Evolutionary conservation across 2,888 invertebrate genomes (phyloP).

Genomic region (Drosophila birchii): DNA sequence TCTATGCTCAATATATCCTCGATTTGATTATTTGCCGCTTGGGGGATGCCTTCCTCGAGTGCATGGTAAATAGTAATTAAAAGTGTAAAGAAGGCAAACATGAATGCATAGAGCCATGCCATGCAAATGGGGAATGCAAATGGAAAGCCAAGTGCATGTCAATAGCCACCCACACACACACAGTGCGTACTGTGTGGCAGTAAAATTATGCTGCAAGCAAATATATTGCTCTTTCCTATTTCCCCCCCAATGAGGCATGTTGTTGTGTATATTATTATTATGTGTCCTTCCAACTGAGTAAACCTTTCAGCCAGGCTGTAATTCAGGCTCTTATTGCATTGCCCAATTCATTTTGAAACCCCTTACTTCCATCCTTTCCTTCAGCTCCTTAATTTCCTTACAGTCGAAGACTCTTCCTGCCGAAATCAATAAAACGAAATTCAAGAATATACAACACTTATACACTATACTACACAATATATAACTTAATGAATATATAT

Average conservation of each 20-base stretch:
- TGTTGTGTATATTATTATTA: constrained; percentile 1
- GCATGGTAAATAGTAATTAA: constrained; percentile 78
- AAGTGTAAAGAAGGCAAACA: constrained; percentile 76
- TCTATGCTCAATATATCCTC: constrained; percentile 62
- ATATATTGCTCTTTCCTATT: constrained; percentile 44
- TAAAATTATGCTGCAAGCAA: constrained; percentile 68
- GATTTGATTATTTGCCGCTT: constrained; percentile 54
- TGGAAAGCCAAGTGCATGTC: constrained; percentile 45
- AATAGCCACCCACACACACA: constrained; percentile 39
- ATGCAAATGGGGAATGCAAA: constrained; percentile 44
- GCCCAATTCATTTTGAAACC: constrained; percentile 1
- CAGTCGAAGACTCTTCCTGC: constrained; percentile 56
- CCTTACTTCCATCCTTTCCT: background rate
- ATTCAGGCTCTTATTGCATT: constrained; percentile 15
- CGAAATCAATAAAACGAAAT: constrained; percentile 76
- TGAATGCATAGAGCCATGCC: constrained; percentile 8
- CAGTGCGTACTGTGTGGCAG: constrained; percentile 66
- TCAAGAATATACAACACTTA: constrained; percentile 76
- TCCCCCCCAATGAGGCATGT: background rate
- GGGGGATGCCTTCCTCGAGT: constrained; percentile 65
- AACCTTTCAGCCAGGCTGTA: constrained; percentile 2
- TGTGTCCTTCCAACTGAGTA: background rate
- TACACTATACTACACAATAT: constrained; percentile 73
- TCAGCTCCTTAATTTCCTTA: background rate
- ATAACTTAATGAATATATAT: constrained; percentile 30